Percentiles rank a stretch among this genome's conserved stretches.
These are phyloP conservation scores for Erebia epiphron DNA, from an alignment of 2,888 invertebrate species.

Conservation along the genomic window DNA sequence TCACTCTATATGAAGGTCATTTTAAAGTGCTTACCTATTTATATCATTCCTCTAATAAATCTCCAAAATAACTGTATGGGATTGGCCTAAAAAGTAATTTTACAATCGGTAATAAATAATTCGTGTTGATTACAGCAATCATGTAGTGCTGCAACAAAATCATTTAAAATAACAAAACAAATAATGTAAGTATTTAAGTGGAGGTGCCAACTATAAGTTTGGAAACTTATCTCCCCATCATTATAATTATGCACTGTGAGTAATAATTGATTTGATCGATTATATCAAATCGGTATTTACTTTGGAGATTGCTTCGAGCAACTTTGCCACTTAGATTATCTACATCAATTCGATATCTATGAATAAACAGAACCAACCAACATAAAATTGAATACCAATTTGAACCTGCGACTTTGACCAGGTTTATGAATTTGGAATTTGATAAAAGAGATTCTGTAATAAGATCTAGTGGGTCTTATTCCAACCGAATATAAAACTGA, in stretches of 20 bases:
- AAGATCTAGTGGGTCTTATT: too few species aligned
- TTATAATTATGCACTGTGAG: slow-evolving; percentile 13
- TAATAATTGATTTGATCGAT: slow-evolving; percentile 22
- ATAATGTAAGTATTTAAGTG: not conserved
- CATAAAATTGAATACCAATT: not conserved
- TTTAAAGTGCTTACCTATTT: too few species aligned
- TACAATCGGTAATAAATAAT: not conserved
- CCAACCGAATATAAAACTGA: too few species aligned
- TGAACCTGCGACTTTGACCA: not conserved
- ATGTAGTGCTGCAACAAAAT: not conserved
- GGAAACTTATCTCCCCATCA: slow-evolving; percentile 17
- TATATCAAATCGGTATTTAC: slow-evolving; percentile 41
- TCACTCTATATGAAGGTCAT: too few species aligned
- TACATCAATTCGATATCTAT: not conserved
- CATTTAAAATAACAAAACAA: slow-evolving; percentile 5
- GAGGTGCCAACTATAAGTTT: slow-evolving; percentile 16
- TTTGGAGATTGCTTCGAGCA: slow-evolving; percentile 25
- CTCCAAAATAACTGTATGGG: too few species aligned
- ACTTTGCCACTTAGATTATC: slow-evolving; percentile 19
- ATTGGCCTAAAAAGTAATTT: not conserved
- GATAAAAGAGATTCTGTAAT: too few species aligned
- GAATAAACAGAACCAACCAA: not conserved
- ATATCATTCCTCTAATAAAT: too few species aligned
- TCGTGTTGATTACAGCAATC: not conserved
- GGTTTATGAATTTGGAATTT: too few species aligned